phyloP scores from a whole-genome alignment of 2,888 invertebrate genomes.

The Drosophila paramelanica region DNA sequence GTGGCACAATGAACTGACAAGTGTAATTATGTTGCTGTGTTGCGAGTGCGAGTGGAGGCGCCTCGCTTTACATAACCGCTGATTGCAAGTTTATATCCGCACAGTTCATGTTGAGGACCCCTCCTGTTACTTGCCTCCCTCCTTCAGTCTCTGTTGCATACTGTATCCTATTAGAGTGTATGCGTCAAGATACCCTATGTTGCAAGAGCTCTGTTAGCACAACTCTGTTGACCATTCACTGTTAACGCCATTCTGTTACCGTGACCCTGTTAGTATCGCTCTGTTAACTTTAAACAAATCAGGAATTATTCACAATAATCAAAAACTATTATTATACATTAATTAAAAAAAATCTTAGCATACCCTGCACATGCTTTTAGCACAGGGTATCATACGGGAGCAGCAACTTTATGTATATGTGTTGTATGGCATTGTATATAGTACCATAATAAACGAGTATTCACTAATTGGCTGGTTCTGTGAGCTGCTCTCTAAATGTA shows the following conservation, averaged over 20 bases:
- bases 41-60: conserved; percentile 34
- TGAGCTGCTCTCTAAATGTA: conserved; percentile 37
- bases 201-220: background rate
- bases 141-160: background rate
- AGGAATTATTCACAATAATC: background rate
- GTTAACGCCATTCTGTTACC: background rate
- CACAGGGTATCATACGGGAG: conserved; percentile 26
- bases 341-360: background rate
- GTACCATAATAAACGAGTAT: conserved; percentile 20
- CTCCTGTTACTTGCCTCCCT: conserved; percentile 24
- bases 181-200: conserved; percentile 25
- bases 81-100: conserved; percentile 74
- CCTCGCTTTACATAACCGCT: conserved; percentile 67
- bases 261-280: background rate
- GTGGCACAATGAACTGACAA: conserved; percentile 80
- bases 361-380: too few relatives aligned
- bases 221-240: background rate
- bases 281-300: background rate
- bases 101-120: conserved; percentile 51
- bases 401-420: conserved; percentile 21
- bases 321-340: background rate
- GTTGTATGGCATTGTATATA: conserved; percentile 11
- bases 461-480: conserved; percentile 56
- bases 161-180: conserved; percentile 10
- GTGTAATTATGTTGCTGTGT: conserved; percentile 75